Conservation (phyloP, 2,888 invertebrate genomes). For the Diarsia mendica region DNA sequence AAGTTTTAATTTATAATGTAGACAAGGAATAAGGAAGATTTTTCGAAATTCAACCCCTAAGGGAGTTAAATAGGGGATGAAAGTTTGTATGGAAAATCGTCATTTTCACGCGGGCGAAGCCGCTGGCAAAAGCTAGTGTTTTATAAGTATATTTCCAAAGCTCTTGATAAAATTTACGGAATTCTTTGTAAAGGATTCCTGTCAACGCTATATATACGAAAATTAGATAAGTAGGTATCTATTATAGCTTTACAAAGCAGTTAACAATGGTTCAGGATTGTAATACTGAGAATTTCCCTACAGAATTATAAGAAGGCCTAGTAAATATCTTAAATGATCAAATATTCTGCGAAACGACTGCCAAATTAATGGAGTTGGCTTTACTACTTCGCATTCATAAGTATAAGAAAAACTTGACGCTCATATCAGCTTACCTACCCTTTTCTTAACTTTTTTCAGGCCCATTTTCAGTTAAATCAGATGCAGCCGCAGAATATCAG, state of each 20-base stretch:
- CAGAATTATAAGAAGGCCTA: neutral
- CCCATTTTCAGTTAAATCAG: neutral
- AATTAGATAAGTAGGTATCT: too few relatives aligned
- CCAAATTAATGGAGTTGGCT: neutral
- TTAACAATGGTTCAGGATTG: neutral
- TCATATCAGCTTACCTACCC: neutral
- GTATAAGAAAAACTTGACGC: neutral
- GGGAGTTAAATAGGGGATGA: too few relatives aligned
- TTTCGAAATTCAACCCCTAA: too few relatives aligned
- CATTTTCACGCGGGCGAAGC: too few relatives aligned
- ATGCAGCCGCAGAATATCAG: neutral
- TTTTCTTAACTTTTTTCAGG: neutral
- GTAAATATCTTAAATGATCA: neutral
- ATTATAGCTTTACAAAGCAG: too few relatives aligned
- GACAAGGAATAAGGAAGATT: too few relatives aligned
- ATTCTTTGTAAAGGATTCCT: neutral
- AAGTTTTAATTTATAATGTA: too few relatives aligned
- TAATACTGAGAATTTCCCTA: neutral
- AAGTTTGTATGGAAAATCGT: too few relatives aligned
- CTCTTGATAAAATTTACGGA: neutral
- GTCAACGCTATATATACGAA: too few relatives aligned
- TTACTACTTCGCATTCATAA: too few relatives aligned
- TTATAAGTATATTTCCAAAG: neutral
- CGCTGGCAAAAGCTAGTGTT: too few relatives aligned
- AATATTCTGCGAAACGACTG: neutral